Evolutionary conservation across 2,797 vertebrate genomes (phyloP).

Genomic region (Rhabdomys pumilio): DNA sequence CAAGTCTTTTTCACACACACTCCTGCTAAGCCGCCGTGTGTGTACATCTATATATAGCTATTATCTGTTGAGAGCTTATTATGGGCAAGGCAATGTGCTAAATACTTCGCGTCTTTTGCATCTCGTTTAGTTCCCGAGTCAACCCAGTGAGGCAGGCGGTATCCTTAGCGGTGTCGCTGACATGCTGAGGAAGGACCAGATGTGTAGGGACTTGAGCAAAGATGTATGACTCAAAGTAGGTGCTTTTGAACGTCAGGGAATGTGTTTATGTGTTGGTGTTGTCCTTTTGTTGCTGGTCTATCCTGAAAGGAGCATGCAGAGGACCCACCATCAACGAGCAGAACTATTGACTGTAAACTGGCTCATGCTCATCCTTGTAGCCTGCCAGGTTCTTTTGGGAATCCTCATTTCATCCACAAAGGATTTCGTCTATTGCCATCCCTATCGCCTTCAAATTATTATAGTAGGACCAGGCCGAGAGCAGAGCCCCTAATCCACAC

Average conservation of each 20-base stretch:
- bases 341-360: neutral
- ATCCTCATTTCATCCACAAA: neutral
- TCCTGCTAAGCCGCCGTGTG: slow-evolving; percentile 67
- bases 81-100: slow-evolving; percentile 74
- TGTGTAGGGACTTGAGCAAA: neutral
- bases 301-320: neutral
- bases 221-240: slow-evolving; percentile 4
- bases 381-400: slow-evolving; percentile 29
- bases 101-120: slow-evolving; percentile 72
- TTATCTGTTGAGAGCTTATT: slow-evolving; percentile 77
- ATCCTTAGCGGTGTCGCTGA: neutral
- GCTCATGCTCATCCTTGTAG: neutral
- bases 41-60: slow-evolving; percentile 77
- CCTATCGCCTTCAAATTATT: neutral
- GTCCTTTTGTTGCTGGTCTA: neutral
- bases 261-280: neutral
- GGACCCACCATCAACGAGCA: neutral
- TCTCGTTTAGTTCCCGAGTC: slow-evolving; percentile 63
- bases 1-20: slow-evolving; percentile 75
- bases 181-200: neutral
- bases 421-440: neutral
- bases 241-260: neutral
- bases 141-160: neutral
- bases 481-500: neutral
- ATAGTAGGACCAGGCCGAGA: neutral